Conservation (phyloP, 2,797 vertebrate species). For the Arctocebus calabarensis region DNA sequence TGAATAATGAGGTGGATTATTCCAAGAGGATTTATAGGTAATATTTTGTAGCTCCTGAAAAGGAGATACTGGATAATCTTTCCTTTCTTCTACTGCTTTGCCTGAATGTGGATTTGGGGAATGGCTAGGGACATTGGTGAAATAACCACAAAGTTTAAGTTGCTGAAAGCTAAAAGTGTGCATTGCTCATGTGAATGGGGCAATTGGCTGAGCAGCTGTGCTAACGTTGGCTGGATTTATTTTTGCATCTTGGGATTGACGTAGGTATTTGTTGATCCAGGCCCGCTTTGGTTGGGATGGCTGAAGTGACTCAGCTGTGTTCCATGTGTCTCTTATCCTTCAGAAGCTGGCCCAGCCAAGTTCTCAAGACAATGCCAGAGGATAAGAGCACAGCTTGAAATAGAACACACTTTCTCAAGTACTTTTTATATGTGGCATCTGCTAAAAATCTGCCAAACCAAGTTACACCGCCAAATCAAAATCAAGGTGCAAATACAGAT, state of each 20-base stretch:
- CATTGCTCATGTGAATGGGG: not conserved
- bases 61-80: not conserved
- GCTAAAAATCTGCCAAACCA: not conserved
- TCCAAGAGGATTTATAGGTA: not conserved
- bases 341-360: not conserved
- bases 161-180: too few species aligned
- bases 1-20: not conserved
- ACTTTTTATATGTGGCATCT: not conserved
- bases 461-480: not conserved
- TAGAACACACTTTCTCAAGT: not conserved
- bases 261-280: not conserved
- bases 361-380: not conserved
- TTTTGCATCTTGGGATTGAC: not conserved
- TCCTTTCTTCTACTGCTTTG: not conserved
- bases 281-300: not conserved
- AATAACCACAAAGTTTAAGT: not conserved
- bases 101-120: not conserved
- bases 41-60: not conserved
- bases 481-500: not conserved
- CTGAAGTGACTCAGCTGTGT: not conserved
- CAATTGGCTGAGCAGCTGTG: not conserved
- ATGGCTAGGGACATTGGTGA: not conserved
- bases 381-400: not conserved
- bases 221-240: not conserved
- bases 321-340: not conserved